Conservation (phyloP, 1,140 invertebrate genomes). For the Anthonomus grandis region DNA sequence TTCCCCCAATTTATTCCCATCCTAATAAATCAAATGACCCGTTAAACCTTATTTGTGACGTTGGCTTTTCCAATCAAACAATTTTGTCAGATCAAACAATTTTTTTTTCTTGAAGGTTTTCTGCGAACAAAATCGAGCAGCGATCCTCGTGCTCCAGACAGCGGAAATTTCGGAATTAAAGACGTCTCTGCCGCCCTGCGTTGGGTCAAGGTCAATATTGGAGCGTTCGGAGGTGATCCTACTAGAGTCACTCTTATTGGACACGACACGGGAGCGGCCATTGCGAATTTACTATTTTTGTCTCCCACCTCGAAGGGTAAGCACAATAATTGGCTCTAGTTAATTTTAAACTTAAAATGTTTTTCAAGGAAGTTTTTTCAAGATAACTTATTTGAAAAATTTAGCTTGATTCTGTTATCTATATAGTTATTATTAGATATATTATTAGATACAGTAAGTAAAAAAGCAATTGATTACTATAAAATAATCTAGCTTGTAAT, state of each 20-base stretch:
- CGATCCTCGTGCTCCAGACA: constrained; percentile 44
- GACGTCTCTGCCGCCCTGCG: constrained; percentile 72
- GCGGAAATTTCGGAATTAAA: constrained; percentile 68
- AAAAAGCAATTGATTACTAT: no score
- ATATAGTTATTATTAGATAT: no score
- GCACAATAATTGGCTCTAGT: no score
- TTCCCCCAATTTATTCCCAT: no score
- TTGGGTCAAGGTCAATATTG: constrained; percentile 77
- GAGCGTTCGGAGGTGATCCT: constrained; percentile 77
- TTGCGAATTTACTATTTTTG: constrained; percentile 79
- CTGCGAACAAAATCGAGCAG: constrained; percentile 59
- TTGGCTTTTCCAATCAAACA: no score
- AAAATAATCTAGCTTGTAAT: no score
- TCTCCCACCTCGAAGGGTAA: constrained; percentile 68
- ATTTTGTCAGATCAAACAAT: not conserved
- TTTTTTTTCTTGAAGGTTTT: constrained; percentile 59
- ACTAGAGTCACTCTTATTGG: constrained; percentile 79
- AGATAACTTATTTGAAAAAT: no score
- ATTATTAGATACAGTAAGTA: no score
- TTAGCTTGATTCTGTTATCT: no score
- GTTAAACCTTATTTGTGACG: no score
- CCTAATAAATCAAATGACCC: no score
- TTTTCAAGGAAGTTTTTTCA: not conserved
- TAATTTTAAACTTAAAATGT: no score
- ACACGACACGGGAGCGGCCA: constrained; percentile 79